Conservation (phyloP, 2,797 vertebrate species). For the Ctenosaura bakeri region DNA sequence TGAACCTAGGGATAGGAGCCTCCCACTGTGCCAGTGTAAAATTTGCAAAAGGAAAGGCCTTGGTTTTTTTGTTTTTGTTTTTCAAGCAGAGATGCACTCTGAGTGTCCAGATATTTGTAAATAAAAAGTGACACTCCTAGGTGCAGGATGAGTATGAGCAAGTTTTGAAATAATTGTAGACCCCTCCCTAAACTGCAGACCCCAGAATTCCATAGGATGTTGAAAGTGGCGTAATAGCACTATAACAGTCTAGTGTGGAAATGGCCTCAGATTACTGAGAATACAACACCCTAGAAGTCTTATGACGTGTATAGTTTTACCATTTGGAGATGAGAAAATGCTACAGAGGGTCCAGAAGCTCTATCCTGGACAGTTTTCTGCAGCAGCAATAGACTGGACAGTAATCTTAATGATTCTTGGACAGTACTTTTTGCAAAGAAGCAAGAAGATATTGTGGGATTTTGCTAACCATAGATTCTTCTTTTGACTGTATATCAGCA, state of each 20-base stretch:
- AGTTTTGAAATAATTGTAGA: neutral
- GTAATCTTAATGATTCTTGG: neutral
- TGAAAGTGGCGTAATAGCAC: too few species aligned
- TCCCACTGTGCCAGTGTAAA: neutral
- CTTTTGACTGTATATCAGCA: neutral
- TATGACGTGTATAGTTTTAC: neutral
- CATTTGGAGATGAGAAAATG: neutral
- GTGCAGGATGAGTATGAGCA: neutral
- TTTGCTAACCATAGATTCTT: too few species aligned
- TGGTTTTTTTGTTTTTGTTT: neutral
- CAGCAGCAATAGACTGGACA: neutral
- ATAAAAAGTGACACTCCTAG: neutral
- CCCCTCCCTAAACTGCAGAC: too few species aligned
- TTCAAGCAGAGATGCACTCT: neutral
- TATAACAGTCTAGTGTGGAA: neutral
- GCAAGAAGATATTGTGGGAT: too few species aligned
- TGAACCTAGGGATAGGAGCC: neutral
- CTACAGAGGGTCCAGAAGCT: neutral
- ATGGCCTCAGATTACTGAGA: neutral
- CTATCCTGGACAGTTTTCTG: neutral
- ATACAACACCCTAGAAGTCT: neutral
- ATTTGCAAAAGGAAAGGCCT: neutral
- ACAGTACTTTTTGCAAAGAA: neutral
- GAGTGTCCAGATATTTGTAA: neutral
- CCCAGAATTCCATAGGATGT: too few species aligned